Percentiles rank a stretch among this genome's conserved stretches.
Conservation (phyloP, 2,888 invertebrate genomes). For the Nomada ferruginata region DNA sequence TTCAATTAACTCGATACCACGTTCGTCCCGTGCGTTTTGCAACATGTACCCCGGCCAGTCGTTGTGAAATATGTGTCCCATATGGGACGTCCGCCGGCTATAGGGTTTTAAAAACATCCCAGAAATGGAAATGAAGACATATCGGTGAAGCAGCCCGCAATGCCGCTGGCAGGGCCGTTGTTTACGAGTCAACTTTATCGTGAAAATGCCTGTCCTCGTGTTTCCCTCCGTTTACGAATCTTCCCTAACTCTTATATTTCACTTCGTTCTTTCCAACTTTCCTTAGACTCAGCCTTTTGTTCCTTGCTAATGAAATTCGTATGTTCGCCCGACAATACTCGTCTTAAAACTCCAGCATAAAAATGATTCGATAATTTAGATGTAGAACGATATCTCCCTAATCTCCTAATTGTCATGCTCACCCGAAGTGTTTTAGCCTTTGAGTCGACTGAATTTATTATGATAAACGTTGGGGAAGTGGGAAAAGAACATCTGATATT, state of each 20-base stretch:
- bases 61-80: constrained; percentile 80
- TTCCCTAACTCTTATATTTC: constrained; percentile 10
- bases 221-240: constrained; percentile 19
- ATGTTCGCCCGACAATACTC: not conserved
- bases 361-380: not conserved
- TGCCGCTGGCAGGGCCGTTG: constrained; percentile 73
- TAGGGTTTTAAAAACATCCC: constrained; percentile 74
- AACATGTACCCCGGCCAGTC: constrained; percentile 62
- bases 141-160: constrained; percentile 67
- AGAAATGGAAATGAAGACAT: constrained; percentile 78
- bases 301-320: constrained; percentile 27
- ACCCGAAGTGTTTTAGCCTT: not conserved
- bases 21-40: constrained; percentile 60
- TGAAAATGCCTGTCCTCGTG: constrained; percentile 53
- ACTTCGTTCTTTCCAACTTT: constrained; percentile 37
- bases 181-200: constrained; percentile 80
- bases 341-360: not conserved
- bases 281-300: constrained; percentile 16
- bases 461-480: too few relatives aligned
- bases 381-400: not conserved
- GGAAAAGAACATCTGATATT: not conserved
- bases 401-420: not conserved
- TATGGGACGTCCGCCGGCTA: constrained; percentile 76
- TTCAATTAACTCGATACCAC: constrained; percentile 70
- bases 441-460: too few relatives aligned